phyloP scores from a whole-genome alignment of 2,113 vertebrate genomes.

The Balaenoptera acutorostrata region DNA sequence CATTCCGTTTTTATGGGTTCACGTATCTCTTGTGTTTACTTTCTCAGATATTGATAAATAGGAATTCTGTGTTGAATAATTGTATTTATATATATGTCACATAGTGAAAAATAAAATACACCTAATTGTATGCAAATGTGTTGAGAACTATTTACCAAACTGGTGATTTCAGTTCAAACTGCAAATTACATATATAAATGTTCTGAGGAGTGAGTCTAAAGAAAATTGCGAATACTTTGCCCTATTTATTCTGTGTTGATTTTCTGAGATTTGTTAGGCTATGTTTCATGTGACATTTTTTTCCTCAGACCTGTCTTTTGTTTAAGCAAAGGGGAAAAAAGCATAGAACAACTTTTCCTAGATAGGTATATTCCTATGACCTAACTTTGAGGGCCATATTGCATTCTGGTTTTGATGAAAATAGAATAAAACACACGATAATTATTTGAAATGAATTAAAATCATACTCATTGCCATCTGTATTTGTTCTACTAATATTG shows the following conservation, averaged over 20 bases:
- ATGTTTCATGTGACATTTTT: background rate
- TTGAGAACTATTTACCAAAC: background rate
- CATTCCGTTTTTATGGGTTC: background rate
- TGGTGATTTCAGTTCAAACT: background rate
- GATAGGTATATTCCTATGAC: background rate
- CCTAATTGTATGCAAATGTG: background rate
- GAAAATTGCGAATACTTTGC: background rate
- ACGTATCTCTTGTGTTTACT: background rate
- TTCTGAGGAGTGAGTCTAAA: background rate
- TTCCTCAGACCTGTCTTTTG: background rate
- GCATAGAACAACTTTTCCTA: background rate
- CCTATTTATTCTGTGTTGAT: background rate
- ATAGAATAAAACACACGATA: background rate
- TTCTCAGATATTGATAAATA: background rate
- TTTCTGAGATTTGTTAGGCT: background rate
- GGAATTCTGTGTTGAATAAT: background rate
- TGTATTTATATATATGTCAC: background rate
- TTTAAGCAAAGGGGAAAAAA: background rate
- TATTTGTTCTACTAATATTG: background rate
- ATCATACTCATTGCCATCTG: background rate
- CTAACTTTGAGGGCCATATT: background rate
- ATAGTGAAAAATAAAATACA: constrained; percentile 2
- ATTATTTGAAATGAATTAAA: background rate
- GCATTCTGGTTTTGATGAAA: background rate
- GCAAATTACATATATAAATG: background rate